phyloP scores from a whole-genome alignment of 2,888 invertebrate genomes.

The Tetanocera ferruginea region DNA sequence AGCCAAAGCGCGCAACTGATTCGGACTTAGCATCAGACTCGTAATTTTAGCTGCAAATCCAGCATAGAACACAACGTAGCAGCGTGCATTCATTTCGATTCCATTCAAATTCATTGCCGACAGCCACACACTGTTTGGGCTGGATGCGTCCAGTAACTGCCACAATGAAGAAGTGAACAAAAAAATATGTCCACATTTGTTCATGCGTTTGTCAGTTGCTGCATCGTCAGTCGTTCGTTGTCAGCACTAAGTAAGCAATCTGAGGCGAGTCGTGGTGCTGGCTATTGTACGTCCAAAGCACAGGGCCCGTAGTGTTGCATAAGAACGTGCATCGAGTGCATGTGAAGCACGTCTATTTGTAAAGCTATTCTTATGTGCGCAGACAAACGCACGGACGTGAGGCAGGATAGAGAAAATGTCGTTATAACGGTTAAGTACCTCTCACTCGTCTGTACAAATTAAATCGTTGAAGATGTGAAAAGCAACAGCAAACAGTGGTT shows the following conservation, averaged over 20 bases:
- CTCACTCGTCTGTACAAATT: conserved; percentile 1
- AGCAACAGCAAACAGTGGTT: background rate
- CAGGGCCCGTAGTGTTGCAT: background rate
- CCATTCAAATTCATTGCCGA: conserved; percentile 26
- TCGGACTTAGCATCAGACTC: too few relatives aligned
- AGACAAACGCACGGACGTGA: background rate
- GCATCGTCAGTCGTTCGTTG: too few relatives aligned
- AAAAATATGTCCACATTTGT: conserved; percentile 4
- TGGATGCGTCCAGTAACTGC: background rate
- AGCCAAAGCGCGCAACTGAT: too few relatives aligned
- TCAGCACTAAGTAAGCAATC: conserved; percentile 11
- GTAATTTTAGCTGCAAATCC: background rate
- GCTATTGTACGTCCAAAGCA: background rate
- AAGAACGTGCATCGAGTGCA: background rate
- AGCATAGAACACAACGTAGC: background rate
- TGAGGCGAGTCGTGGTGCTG: background rate
- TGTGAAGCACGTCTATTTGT: conserved; percentile 21
- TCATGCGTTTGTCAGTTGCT: background rate
- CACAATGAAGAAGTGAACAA: background rate
- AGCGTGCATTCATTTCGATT: conserved; percentile 1
- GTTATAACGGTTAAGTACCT: conserved; percentile 14
- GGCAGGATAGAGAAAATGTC: background rate
- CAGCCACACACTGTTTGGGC: conserved; percentile 12
- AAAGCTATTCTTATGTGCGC: background rate
- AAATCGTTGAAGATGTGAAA: conserved; percentile 12